Evolutionary conservation across 2,888 invertebrate genomes (phyloP), one percentile per base, ranked within the genome.

Genomic region (Ceramica pisi): DNA sequence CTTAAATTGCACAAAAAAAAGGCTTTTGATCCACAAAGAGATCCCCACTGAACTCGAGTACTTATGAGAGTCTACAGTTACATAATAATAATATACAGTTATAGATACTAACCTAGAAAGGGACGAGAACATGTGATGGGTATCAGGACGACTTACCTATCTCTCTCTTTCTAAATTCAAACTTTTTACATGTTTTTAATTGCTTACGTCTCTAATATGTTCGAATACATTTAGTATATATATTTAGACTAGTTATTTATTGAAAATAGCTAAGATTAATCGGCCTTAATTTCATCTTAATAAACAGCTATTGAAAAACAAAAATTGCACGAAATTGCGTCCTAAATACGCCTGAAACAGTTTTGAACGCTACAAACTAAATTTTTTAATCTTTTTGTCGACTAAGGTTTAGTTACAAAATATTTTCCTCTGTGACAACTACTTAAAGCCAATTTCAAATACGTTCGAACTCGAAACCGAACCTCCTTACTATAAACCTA

Each of bases 121-220:
- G 90, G 89, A 87, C 85, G 75, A 89, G 81, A 84, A 84, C 50
- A 67, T 86, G 88, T 87, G 88, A 87, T 89, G 90, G 87, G 89
- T 88, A 87, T 87, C 89, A 70, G 84, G 87, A 86, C 77, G n/a
- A 57, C 67, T 70, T 78, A 82, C 60, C 67, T 73, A 69, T 78
- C 65, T 80, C 74, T 80, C 82, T 82, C 82, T 79, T 55, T 64
- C 66, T 71, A 74, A 67, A 41, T 59, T 41, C 64, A 71, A 57
- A 55, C 23, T 71, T 57, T 66, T 65, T 67, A 80, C 75, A 80
- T 16, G 1, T 75, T 53, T 46, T 55, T 44, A n/a, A 2, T 53
- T 55, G 35, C 55, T 50, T 67, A 57, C 23, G n/a, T 12, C 9
- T 35, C 41, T 73, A 61, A 44, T 48, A 21, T 55, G 59, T 77